Evolutionary conservation across 2,113 vertebrate genomes (phyloP).

Genomic region (Sterna hirundo): DNA sequence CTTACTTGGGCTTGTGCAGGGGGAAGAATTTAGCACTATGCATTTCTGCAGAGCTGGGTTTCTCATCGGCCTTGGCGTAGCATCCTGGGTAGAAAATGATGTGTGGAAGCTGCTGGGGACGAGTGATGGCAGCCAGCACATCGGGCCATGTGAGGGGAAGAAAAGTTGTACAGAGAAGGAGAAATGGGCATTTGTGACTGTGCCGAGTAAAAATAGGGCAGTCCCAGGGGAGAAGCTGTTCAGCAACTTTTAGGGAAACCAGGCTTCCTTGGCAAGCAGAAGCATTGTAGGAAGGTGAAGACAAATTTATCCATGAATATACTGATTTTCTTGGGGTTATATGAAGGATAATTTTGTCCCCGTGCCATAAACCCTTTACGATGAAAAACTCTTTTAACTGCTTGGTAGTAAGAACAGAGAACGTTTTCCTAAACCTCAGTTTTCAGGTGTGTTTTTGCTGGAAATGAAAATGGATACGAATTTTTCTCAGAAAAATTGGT

Average conservation of each 20-base stretch:
- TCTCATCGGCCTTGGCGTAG: background rate
- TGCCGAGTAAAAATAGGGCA: background rate
- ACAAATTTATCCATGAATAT: background rate
- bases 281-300: background rate
- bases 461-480: background rate
- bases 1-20: background rate
- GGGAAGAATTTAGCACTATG: background rate
- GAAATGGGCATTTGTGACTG: background rate
- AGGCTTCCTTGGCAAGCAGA: background rate
- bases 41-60: background rate
- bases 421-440: background rate
- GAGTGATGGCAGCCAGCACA: background rate
- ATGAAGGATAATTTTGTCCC: background rate
- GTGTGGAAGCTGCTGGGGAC: background rate
- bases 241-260: background rate
- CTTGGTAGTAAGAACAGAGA: background rate
- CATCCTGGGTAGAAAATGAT: background rate
- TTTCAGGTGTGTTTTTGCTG: background rate
- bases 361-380: background rate
- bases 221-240: background rate
- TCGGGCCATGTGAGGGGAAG: accelerated
- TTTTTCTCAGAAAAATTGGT: background rate
- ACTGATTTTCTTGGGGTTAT: background rate
- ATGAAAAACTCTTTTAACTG: background rate
- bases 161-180: background rate